Evolutionary conservation across 2,797 vertebrate species (phyloP), one percentile per base, ranked within the genome.

Genomic region (Pseudomugil tenellus): DNA sequence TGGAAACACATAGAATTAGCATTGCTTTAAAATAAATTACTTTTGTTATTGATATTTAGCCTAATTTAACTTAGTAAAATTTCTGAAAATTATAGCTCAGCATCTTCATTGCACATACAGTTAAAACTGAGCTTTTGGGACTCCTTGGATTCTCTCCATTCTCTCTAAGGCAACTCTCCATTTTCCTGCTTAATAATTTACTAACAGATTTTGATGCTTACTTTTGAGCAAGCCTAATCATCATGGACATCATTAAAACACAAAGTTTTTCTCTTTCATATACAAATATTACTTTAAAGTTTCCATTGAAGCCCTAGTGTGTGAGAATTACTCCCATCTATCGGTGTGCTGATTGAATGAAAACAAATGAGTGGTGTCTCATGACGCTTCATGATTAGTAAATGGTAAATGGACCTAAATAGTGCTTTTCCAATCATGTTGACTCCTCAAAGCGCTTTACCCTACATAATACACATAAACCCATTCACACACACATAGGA

Each of bases 211-310:
- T 43, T 19, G 14, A n/a, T 32, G 57, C 55, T 53, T 16, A 34
- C 37, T 25, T 60, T 66, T 53, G 1, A 58, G 29, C 21, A 28
- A 46, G 11, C 51, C 49, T 62, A 23, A 62, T 55, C 8, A 57
- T 43, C 23, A 35, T 39, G 6, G 39, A 48, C 48, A 31, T 28
- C 19, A 62, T 32, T 61, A 3, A 55, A 26, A 43, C 2, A 0
- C 9, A 29, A 12, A 9, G 10, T 26, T 28, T 64, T 34, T 13
- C 13, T 8, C n/a, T 54, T 23, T 29, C 17, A 31, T 58, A 8
- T 21, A 28, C 10, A 21, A 11, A 11, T 34, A 58, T 28, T 31
- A 17, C 28, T 54, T 31, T 19, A 17, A 55, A 55, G 11, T 3
- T 51, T 51, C 10, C 6, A 6, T 31, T 31, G 3, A 31, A n/a